Evolutionary conservation across 1,140 invertebrate genomes (phyloP), one percentile per base, ranked within the genome.

Genomic region (Pomacea maculata): DNA sequence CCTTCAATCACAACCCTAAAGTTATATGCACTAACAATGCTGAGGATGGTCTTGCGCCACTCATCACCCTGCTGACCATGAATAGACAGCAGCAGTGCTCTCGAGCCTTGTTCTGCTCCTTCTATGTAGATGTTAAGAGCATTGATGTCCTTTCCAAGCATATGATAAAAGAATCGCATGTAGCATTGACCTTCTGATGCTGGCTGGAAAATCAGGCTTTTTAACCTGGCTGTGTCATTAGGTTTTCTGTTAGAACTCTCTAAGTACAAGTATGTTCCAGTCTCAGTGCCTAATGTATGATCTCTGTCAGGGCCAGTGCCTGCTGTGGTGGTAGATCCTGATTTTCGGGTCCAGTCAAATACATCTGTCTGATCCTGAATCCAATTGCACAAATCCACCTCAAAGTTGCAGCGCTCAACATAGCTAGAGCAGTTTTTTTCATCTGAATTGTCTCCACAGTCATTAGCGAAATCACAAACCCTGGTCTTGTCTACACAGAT

Each of bases 201-300:
- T 67, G 84, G 78, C 19, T 74, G 63, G 68, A 89, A 88, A 14
- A 89, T 83, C 55, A 84, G 79, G 52, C 87, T 86, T 10, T 93
- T 92, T 0, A 96, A 92, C 61, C 95, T 93, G 0, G 95, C 95
- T 0, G 93, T 94, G 80, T 95, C 95, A 87, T 95, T 95, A 21
- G 91, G 88, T 77, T 92, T 88, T 68, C 93, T 89, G 1, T 94
- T 94, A 1, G 87, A 84, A 68, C 95, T 94, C 85, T 96, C 95
- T 63, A 96, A 94, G 86, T 95, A 96, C 90, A 96, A 93, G 88
- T 95, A 96, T 87, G 95, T 93, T 45, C 95, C 95, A 93, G 91
- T 83, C 94, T 89, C 25, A 79, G 92, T 95, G 95, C 83, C 83
- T 14, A 61, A 75, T 0, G 95, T 96, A 85, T 96, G 95, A 87